Conservation (phyloP, 23 tunicate species). For the Botrylloides violaceus region DNA sequence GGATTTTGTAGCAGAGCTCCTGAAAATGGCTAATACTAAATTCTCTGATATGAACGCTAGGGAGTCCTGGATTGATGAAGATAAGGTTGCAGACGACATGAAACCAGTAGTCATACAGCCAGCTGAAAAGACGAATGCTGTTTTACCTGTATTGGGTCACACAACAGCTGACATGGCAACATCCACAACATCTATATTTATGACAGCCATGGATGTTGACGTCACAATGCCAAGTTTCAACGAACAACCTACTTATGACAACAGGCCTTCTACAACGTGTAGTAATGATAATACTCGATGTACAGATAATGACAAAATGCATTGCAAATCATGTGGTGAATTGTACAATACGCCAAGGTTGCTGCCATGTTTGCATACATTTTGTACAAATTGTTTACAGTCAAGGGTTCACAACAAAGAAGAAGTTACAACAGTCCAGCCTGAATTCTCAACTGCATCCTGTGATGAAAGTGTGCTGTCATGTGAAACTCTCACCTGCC, state of each 20-base stretch:
- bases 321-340: slow-evolving; percentile 18
- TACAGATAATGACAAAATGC: background rate
- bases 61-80: background rate
- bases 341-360: slow-evolving; percentile 16
- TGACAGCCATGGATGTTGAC: slow-evolving; percentile 12
- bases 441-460: background rate
- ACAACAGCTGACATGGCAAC: slow-evolving; percentile 3
- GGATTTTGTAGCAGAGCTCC: slow-evolving; percentile 13
- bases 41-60: background rate
- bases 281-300: background rate
- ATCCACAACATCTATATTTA: slow-evolving; percentile 12
- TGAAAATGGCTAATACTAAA: slow-evolving; percentile 14
- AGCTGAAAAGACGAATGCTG: background rate
- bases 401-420: background rate
- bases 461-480: background rate
- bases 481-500: slow-evolving; percentile 13
- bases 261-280: background rate
- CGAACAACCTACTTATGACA: background rate
- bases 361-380: slow-evolving; percentile 23
- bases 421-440: background rate
- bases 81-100: background rate
- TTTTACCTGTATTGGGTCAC: background rate
- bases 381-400: slow-evolving; percentile 19
- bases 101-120: background rate
- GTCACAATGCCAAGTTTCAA: background rate